Conservation (phyloP, 2,888 invertebrate species). For the Electrophaes corylata region DNA sequence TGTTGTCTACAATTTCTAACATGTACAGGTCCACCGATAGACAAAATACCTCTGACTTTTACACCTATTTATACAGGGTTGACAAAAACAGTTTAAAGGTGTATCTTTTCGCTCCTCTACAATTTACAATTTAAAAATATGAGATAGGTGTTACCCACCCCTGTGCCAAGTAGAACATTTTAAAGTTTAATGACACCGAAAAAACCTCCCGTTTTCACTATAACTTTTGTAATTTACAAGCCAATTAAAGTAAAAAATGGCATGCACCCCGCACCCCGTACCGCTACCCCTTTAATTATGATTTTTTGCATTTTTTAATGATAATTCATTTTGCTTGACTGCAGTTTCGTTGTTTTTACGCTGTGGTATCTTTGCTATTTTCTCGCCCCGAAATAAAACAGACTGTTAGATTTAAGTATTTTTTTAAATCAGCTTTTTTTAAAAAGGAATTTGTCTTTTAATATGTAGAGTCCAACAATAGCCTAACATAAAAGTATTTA, state of each 20-base stretch:
- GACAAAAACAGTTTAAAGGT: neutral
- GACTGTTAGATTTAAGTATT: too few relatives aligned
- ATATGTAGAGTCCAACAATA: too few relatives aligned
- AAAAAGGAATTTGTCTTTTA: too few relatives aligned
- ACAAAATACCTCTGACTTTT: too few relatives aligned
- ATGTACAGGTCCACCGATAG: too few relatives aligned
- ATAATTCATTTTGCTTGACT: constrained; percentile 74
- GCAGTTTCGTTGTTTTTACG: constrained; percentile 56
- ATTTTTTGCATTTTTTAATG: constrained; percentile 82
- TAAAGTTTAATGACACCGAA: constrained; percentile 57
- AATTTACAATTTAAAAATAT: constrained; percentile 3
- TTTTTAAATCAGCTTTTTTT: too few relatives aligned
- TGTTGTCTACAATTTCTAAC: too few relatives aligned
- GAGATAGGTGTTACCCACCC: constrained; percentile 21
- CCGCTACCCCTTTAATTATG: constrained; percentile 79
- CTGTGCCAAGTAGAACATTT: constrained; percentile 32
- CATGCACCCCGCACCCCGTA: constrained; percentile 59
- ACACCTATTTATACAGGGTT: neutral
- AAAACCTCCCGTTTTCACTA: constrained; percentile 68
- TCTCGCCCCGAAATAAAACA: constrained; percentile 20
- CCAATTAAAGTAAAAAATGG: constrained; percentile 83
- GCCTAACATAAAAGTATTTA: too few relatives aligned
- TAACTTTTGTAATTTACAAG: constrained; percentile 81
- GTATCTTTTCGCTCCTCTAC: neutral
- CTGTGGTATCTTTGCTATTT: constrained; percentile 31